Base-by-base conservation (phyloP, 2,888 invertebrate species). In the Ceramica pisi region DNA sequence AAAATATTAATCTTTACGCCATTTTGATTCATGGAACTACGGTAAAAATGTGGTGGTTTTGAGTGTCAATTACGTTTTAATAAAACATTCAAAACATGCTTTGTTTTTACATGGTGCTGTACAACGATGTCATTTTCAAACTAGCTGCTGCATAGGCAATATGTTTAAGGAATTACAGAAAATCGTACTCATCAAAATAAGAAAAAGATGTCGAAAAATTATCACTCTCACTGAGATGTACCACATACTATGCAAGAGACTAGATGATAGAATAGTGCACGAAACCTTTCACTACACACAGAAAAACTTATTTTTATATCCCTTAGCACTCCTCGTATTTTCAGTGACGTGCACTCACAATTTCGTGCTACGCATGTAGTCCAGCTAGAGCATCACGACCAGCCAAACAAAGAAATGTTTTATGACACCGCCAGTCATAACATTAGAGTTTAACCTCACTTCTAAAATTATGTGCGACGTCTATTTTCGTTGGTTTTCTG, bases 401-500 rank as follows among this genome's bases (percentile, higher is more conserved):
- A 67, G 31, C 68, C 63, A 71, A 70, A 71, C 83, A 84, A 71
- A 81, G 57, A 63, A 55, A 61, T 74, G 57, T 71, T 72, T 71
- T 80, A 69, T 76, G 64, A 71, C 65, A 66, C 56, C 53, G 41
- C 71, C 70, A 78, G 82, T 85, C 77, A 83, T 61, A 86, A 85
- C 84, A 82, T 75, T 31, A 63, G 61, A 77, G 73, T 69, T 75
- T 67, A 75, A 70, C 81, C 71, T 84, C 65, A 68, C 62, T 50
- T 73, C 84, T 85, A 85, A 83, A 76, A 81, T 71, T 67, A 62
- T 68, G 31, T 35, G 48, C 23, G 23, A 16, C 55, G 35, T 77
- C 75, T 84, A 86, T 84, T 80, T 83, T 64, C 31, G 86, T 80
- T 19, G 50, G 53, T 48, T 12, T 35, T 41, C 31, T 46, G n/a